Evolutionary conservation across 1,140 invertebrate species (phyloP).

Genomic region (Pectinophora gossypiella): DNA sequence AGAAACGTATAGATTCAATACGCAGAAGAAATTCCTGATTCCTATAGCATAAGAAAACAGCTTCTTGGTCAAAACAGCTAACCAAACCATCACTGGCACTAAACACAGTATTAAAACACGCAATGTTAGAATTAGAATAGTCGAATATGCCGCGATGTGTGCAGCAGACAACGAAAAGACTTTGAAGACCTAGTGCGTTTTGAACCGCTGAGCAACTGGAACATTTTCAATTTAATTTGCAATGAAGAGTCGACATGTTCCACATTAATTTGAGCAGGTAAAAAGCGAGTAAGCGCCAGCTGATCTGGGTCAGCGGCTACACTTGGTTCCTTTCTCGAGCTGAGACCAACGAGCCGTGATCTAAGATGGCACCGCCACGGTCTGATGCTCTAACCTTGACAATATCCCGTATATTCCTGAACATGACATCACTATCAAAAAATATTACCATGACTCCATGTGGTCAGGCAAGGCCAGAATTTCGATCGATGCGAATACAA

Average conservation of each 20-base stretch:
- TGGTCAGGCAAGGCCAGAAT: slow-evolving; percentile 43
- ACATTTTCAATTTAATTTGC: slow-evolving; percentile 35
- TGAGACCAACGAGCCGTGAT: slow-evolving; percentile 50
- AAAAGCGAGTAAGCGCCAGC: slow-evolving; percentile 40
- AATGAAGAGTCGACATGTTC: slow-evolving; percentile 17
- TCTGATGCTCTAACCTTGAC: slow-evolving; percentile 61
- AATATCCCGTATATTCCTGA: slow-evolving; percentile 39
- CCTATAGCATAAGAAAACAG: neutral
- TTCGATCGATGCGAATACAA: slow-evolving; percentile 48
- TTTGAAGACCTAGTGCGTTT: slow-evolving; percentile 3
- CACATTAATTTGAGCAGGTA: slow-evolving; percentile 37
- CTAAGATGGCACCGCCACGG: slow-evolving; percentile 33
- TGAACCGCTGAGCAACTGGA: slow-evolving; percentile 22
- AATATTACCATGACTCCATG: slow-evolving; percentile 26
- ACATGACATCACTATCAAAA: slow-evolving; percentile 54
- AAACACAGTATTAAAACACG: neutral
- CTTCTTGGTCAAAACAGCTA: neutral
- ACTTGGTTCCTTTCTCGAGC: slow-evolving; percentile 48
- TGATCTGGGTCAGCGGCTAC: slow-evolving; percentile 53
- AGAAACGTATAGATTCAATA: neutral
- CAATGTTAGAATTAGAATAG: neutral
- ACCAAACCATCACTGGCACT: neutral
- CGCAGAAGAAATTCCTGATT: neutral
- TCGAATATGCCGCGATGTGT: too few relatives aligned
- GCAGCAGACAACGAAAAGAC: neutral